Base-by-base conservation (phyloP, 2,113 vertebrate genomes). In the Dasyurus viverrinus region DNA sequence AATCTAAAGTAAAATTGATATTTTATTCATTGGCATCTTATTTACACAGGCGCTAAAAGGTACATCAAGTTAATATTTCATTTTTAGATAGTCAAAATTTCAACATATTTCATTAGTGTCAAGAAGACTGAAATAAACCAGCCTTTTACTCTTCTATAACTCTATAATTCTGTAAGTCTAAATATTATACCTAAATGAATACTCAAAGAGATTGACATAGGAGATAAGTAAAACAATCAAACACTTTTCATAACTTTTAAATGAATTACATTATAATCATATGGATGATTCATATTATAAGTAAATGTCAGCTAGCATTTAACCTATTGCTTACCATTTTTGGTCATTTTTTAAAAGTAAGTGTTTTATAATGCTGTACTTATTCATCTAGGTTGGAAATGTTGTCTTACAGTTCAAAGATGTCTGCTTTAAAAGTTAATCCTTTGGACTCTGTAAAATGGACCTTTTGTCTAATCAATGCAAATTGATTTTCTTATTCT, bases 401-500 rank as follows among this genome's bases (percentile, higher is more conserved):
- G 97, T 96, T 98, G 97, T 96, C 97, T 98, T 98, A 97, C 26
- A 98, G 98, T 98, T 99, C 99, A 99, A 99, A 99, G 99, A 99
- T 99, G 99, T 99, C 99, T 98, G 98, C 98, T 98, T 48, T 99
- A 98, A 99, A 99, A 99, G 99, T 99, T 99, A 99, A 99, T 99
- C 99, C 99, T 98, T 98, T 99, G 98, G 98, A 99, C 99, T 99
- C 99, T 99, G 98, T 99, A 99, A 99, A 99, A 99, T 99, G 99
- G 99, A 99, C 99, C 99, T 99, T 99, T 99, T 99, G 98, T 99
- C 98, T 99, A 99, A 99, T 99, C 99, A 99, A 99, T 99, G 99
- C 99, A 99, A 99, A 99, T 99, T 99, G 99, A 99, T 99, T 99
- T 99, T 99, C 98, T 99, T 98, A 99, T 99, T 99, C 99, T 98